Base-by-base conservation (phyloP, 2,888 invertebrate genomes). In the Timandra comae region DNA sequence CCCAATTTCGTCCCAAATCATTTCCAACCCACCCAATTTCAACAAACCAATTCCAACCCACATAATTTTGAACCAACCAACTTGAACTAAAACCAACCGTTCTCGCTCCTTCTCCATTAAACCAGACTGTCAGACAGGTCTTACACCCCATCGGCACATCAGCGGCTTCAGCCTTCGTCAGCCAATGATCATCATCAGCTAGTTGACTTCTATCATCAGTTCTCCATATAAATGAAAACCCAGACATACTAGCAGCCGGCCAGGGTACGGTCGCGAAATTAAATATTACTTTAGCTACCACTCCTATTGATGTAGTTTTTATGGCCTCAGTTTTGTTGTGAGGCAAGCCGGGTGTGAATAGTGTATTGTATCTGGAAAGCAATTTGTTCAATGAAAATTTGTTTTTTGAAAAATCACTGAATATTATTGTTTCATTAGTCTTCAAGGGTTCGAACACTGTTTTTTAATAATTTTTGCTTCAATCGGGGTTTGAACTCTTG, bases 211-310 rank as follows among this genome's bases (percentile, higher is more conserved):
- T 53, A 21, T 72, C 70, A 8, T 52, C 59, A 0, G 33, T 33
- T 6, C 29, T 56, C 75, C 75, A 76, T 0, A 73, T 2, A 9
- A 72, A 68, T n/a, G 1, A 39, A 54, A 12, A 43, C 56, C 12
- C 52, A 55, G 23, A 9, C 7, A 19, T 10, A 5, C 68, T 63
- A n/a, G n/a, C n/a, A n/a, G n/a, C n/a, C 0, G 77, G 76, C 91
- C 93, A 92, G 90, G 92, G 92, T 1, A 75, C 73, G 0, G 76
- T 52, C 0, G 90, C 82, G 63, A 91, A 94, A 29, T 87, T 78
- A 0, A 94, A 50, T 32, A 88, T 88, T 9, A 94, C 87, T 75
- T 94, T 94, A 39, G 89, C 87, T 3, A 91, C 89, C 0, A 87
- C 86, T 1, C 93, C 93, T 42, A 91, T 88, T 0, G 88, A 87